These are phyloP conservation scores for Ophioninae sp. DNA, from an alignment of 2,888 invertebrate genomes.

Conservation along the genomic window DNA sequence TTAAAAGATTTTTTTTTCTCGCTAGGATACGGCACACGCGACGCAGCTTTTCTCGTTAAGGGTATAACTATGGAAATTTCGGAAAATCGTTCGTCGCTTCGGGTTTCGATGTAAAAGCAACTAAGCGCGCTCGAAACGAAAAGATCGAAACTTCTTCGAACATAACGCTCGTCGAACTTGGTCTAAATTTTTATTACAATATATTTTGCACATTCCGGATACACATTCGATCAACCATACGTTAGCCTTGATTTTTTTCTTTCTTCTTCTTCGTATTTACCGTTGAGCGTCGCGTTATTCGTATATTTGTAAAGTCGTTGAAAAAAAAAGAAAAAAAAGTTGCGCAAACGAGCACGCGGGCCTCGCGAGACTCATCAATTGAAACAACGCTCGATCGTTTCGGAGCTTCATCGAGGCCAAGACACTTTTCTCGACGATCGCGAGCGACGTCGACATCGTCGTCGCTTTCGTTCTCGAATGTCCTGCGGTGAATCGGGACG, in stretches of 20 bases:
- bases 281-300: background rate
- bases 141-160: too few relatives aligned
- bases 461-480: conserved; percentile 1
- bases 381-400: conserved; percentile 43
- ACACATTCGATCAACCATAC: conserved; percentile 33
- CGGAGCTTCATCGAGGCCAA: conserved; percentile 9
- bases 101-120: too few relatives aligned
- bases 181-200: conserved; percentile 48
- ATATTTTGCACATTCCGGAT: conserved; percentile 34
- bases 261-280: conserved; percentile 1
- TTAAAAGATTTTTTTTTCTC: too few relatives aligned
- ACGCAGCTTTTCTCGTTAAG: too few relatives aligned
- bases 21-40: too few relatives aligned
- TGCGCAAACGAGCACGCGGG: background rate
- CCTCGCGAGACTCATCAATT: conserved; percentile 12
- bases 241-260: background rate
- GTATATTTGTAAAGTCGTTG: background rate
- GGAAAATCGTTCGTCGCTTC: too few relatives aligned
- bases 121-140: too few relatives aligned
- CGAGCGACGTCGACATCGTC: background rate
- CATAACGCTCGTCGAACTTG: background rate
- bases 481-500: conserved; percentile 4
- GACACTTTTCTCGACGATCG: conserved; percentile 17
- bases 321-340: background rate
- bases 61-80: too few relatives aligned